Percentiles rank a stretch among this genome's conserved stretches.
Conservation (phyloP, 2,888 invertebrate species). For the Patella depressa region DNA sequence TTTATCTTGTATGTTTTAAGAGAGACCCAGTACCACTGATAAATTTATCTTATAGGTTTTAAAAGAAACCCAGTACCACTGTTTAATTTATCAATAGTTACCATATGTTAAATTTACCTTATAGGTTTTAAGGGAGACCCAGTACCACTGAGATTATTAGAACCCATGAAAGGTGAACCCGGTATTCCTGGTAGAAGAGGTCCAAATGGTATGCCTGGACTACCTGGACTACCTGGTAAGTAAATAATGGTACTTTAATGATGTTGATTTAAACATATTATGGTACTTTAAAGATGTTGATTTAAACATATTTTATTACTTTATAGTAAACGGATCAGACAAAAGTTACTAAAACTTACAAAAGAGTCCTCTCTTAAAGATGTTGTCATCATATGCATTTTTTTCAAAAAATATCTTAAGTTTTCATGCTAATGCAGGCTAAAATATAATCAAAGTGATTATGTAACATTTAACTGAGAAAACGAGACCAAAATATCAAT, state of each 20-base stretch:
- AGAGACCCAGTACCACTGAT: conserved; percentile 34
- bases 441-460: too few relatives aligned
- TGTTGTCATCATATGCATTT: too few relatives aligned
- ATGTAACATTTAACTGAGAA: too few relatives aligned
- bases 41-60: conserved; percentile 28
- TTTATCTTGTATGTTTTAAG: conserved; percentile 29
- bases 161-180: conserved; percentile 51
- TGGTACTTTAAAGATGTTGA: too few relatives aligned
- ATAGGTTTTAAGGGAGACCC: conserved; percentile 34
- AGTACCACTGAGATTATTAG: conserved; percentile 42
- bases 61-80: conserved; percentile 33
- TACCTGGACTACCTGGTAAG: conserved; percentile 35
- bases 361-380: too few relatives aligned
- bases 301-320: too few relatives aligned
- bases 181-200: conserved; percentile 56
- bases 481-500: too few relatives aligned
- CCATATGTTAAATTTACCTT: background rate
- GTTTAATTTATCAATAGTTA: background rate
- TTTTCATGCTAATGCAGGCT: too few relatives aligned
- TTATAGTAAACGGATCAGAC: too few relatives aligned
- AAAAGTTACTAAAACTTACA: too few relatives aligned
- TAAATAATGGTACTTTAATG: background rate
- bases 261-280: too few relatives aligned
- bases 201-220: conserved; percentile 31
- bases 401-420: too few relatives aligned